phyloP scores from a whole-genome alignment of 2,113 vertebrate species.

The Stictonetta naevosa region DNA sequence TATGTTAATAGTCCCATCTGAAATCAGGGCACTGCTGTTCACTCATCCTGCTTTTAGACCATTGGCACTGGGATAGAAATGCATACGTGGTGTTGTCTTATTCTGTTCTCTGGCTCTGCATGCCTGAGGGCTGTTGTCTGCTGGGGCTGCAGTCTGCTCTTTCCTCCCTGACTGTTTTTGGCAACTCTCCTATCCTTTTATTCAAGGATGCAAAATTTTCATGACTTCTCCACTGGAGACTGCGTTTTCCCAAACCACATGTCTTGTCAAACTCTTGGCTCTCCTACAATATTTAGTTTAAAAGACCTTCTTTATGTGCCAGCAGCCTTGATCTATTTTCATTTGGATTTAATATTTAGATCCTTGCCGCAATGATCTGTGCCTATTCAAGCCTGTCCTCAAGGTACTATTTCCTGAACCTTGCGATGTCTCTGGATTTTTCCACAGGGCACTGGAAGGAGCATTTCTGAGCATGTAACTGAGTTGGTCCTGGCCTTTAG shows the following conservation, averaged over 20 bases:
- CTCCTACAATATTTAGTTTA: not conserved
- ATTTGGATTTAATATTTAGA: not conserved
- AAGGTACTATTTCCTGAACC: not conserved
- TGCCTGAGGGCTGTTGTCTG: not conserved
- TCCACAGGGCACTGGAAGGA: not conserved
- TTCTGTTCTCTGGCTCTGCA: not conserved
- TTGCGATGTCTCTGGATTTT: not conserved
- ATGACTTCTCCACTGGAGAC: not conserved
- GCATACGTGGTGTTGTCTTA: not conserved
- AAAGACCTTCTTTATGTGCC: not conserved
- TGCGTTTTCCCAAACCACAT: not conserved
- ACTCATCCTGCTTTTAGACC: not conserved
- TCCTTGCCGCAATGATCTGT: not conserved
- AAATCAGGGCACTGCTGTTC: slow-evolving; percentile 31
- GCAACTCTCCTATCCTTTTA: slow-evolving; percentile 28
- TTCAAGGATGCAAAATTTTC: slow-evolving; percentile 9
- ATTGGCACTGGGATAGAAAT: not conserved
- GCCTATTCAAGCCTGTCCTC: not conserved
- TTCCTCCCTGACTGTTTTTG: not conserved
- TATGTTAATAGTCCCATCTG: not conserved
- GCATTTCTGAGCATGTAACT: not conserved
- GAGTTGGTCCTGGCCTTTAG: not conserved
- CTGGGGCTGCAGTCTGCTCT: not conserved
- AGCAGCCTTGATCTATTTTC: not conserved
- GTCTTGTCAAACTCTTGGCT: not conserved